Evolutionary conservation across 2,113 vertebrate species (phyloP).

Genomic region (Glareola pratincola): DNA sequence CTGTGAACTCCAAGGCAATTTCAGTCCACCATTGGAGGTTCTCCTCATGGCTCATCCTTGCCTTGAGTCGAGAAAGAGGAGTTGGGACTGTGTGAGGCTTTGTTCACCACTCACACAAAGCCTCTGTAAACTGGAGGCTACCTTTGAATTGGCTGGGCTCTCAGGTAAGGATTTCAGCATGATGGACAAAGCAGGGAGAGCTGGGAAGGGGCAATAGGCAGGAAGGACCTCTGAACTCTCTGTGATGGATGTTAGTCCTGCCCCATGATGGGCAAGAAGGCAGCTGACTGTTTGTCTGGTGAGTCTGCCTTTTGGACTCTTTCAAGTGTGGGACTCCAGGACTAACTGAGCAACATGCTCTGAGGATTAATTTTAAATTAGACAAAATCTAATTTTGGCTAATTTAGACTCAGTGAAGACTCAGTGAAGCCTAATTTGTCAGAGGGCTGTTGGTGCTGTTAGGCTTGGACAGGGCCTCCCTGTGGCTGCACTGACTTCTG

Average conservation of each 20-base stretch:
- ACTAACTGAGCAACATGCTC: not conserved
- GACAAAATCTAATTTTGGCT: not conserved
- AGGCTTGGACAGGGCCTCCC: not conserved
- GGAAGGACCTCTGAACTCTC: not conserved
- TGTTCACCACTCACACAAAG: not conserved
- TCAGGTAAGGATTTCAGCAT: not conserved
- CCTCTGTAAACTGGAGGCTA: not conserved
- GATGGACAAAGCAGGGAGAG: not conserved
- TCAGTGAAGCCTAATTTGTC: not conserved
- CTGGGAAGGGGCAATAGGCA: not conserved
- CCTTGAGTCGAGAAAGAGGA: not conserved
- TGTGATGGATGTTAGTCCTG: not conserved
- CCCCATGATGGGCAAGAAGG: not conserved
- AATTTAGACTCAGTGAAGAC: not conserved
- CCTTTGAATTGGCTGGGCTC: not conserved
- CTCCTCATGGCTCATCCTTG: not conserved
- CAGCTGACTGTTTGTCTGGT: not conserved
- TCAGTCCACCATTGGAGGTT: not conserved
- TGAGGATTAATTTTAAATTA: conserved; percentile 9
- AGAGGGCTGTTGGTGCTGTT: not conserved
- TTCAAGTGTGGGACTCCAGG: not conserved
- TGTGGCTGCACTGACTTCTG: not conserved
- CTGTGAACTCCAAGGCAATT: not conserved
- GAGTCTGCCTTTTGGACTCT: not conserved
- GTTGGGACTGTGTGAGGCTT: not conserved